These are phyloP conservation scores for Pseudorectes ferrugineus DNA, from an alignment of 2,113 vertebrate species.

Conservation along the genomic window DNA sequence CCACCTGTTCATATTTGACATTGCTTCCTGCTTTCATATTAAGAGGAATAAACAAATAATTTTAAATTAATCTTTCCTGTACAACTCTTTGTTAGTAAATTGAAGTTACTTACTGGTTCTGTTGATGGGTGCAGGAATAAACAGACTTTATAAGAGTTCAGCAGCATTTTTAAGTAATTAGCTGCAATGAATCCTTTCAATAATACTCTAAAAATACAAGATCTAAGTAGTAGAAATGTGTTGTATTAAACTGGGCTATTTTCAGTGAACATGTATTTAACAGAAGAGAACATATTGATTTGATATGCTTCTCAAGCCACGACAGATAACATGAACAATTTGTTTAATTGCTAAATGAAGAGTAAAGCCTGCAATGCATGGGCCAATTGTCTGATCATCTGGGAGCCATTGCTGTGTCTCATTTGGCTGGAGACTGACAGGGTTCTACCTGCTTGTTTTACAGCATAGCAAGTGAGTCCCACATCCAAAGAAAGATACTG, in stretches of 20 bases:
- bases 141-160: background rate
- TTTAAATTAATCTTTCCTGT: background rate
- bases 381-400: background rate
- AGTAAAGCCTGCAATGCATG: background rate
- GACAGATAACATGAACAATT: background rate
- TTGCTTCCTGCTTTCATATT: background rate
- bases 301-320: background rate
- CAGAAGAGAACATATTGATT: background rate
- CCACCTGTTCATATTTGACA: background rate
- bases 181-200: background rate
- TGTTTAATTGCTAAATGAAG: background rate
- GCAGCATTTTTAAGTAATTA: background rate
- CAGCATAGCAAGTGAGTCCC: background rate
- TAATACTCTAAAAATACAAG: background rate
- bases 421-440: background rate
- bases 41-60: background rate
- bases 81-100: background rate
- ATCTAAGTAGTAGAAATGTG: background rate
- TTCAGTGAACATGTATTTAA: background rate
- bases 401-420: background rate
- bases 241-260: background rate
- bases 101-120: background rate
- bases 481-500: background rate
- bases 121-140: background rate
- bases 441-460: background rate